These are phyloP conservation scores for Acrocyrtus sp. DNA, from an alignment of 2,888 invertebrate genomes.

Conservation along the genomic window DNA sequence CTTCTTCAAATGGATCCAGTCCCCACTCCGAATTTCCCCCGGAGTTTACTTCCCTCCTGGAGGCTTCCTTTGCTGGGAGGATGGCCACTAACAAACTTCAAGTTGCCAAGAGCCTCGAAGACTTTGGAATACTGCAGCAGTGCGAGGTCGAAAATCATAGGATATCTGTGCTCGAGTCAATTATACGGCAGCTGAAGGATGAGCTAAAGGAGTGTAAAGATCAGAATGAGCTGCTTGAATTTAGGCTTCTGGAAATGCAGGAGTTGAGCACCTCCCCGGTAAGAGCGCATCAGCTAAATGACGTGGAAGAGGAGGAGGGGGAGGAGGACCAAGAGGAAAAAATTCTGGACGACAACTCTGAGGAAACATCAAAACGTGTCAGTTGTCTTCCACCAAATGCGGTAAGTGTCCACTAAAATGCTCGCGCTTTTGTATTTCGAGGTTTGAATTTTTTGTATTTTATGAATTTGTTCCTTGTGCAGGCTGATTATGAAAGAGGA, in stretches of 20 bases:
- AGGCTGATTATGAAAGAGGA: slow-evolving; percentile 55
- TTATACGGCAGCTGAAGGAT: slow-evolving; percentile 68
- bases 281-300: slow-evolving; percentile 29
- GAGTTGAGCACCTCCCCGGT: slow-evolving; percentile 64
- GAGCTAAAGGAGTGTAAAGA: slow-evolving; percentile 80
- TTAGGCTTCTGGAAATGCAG: slow-evolving; percentile 80
- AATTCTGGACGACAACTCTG: slow-evolving; percentile 18
- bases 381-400: slow-evolving; percentile 27
- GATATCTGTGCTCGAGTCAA: slow-evolving; percentile 56
- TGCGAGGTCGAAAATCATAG: slow-evolving; percentile 49
- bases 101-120: slow-evolving; percentile 37
- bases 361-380: slow-evolving; percentile 19
- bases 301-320: slow-evolving; percentile 25
- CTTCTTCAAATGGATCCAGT: too few relatives aligned
- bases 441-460: neutral
- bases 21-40: slow-evolving; percentile 37
- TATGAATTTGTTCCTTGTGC: neutral
- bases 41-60: slow-evolving; percentile 29
- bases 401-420: slow-evolving; percentile 16
- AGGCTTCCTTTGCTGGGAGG: slow-evolving; percentile 17
- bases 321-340: slow-evolving; percentile 27
- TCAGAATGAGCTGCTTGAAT: slow-evolving; percentile 83
- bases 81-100: slow-evolving; percentile 10
- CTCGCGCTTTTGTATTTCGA: neutral
- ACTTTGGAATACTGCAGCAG: slow-evolving; percentile 36